Base-by-base conservation (phyloP, 2,797 vertebrate species). In the Lithobates sylvaticus region DNA sequence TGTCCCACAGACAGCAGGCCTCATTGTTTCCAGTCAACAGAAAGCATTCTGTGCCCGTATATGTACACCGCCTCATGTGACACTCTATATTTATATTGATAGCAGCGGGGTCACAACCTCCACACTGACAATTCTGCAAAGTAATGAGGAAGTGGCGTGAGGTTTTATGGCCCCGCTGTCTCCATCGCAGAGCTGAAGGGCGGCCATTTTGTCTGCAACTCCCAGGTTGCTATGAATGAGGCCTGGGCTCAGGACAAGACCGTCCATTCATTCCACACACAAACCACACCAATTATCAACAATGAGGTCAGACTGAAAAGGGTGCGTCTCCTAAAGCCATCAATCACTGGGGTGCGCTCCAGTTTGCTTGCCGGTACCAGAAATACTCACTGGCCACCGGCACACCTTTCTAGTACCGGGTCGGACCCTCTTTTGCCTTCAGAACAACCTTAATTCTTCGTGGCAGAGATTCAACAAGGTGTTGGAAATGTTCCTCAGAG, bases 11-110 rank as follows among this genome's bases (percentile, higher is more conserved):
- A 54, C 18, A 47, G 67, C 18, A 47, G 67, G 78, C 64, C 5
- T 44, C 27, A 16, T 81, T 81, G 68, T 81, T 81, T 81, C 69
- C 69, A 61, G 79, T 73, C 79, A 81, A 73, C 69, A 81, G 9
- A 81, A 10, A 12, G 12, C 47, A 10, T 34, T 61, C 3, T 15
- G 13, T 32, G 1, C 1, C 15, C 23, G 4, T 47, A 10, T 54
- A 10, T 54, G 67, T 34, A 39, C 50, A 34, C 68, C 5, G 18
- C 69, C 6, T 6, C 79, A 81, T 72, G 69, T 81, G 79, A 81
- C 58, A 64, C 69, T 72, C 50, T 15, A 18, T 72, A 72, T 72
- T 61, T 81, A 81, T 50, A 39, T 5, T n/a, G 32, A 44, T 26
- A 44, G 21, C 8, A 23, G 6, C 7, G 1, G 32, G 47, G n/a